These are phyloP conservation scores for Rhinolophus sinicus DNA, from an alignment of 2,113 vertebrate species.

Conservation along the genomic window DNA sequence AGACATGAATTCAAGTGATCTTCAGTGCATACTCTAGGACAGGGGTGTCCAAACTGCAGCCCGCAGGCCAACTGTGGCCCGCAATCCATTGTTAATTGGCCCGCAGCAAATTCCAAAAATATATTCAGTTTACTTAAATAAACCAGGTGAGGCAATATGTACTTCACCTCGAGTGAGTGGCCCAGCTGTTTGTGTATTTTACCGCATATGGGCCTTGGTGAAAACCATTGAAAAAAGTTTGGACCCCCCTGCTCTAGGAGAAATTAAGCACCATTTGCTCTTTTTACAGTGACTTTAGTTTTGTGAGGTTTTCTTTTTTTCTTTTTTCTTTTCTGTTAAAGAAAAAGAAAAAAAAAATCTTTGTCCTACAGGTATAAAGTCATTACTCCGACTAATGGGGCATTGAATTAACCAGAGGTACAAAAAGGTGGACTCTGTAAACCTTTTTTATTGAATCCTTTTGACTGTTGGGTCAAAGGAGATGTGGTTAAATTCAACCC, in stretches of 20 bases:
- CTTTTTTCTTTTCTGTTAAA: constrained; percentile 61
- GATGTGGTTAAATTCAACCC: constrained; percentile 73
- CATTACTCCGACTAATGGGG: constrained; percentile 86
- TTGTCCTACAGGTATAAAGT: constrained; percentile 78
- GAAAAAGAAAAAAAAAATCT: constrained; percentile 21
- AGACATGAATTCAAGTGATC: background rate
- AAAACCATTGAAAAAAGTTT: no score
- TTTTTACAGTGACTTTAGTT: constrained; percentile 68
- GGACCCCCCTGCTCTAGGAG: background rate
- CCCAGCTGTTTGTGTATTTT: no score
- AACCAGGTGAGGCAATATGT: no score
- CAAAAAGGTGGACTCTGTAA: constrained; percentile 66
- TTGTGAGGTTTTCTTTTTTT: constrained; percentile 53
- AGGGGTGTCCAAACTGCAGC: no score
- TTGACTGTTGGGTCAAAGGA: constrained; percentile 77
- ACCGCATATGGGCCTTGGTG: no score
- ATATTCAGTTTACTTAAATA: no score
- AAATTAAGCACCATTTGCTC: constrained; percentile 30
- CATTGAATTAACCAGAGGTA: constrained; percentile 81
- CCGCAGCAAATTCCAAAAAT: no score
- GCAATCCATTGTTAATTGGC: no score
- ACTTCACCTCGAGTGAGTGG: no score
- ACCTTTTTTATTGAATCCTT: constrained; percentile 80
- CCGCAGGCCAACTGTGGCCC: no score
- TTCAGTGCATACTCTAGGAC: accelerated